Percentiles rank a stretch among this genome's conserved stretches.
Evolutionary conservation across 2,797 vertebrate genomes (phyloP).

Genomic region (Buceros bicornis): DNA sequence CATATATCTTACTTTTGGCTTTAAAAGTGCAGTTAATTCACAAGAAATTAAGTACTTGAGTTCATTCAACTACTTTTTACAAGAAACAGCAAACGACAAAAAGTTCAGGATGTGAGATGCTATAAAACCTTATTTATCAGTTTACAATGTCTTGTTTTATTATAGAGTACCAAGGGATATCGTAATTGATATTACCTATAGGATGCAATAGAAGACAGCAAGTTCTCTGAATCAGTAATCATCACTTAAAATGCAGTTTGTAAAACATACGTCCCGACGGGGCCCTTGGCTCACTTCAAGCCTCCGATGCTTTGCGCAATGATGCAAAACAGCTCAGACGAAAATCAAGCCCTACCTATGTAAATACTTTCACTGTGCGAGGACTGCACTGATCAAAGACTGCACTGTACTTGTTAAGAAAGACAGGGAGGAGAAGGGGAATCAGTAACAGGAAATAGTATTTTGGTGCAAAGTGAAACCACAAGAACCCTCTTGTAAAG

Average conservation of each 20-base stretch:
- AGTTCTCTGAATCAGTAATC: not conserved
- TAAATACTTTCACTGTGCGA: not conserved
- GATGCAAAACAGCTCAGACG: not conserved
- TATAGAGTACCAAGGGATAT: not conserved
- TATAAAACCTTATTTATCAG: not conserved
- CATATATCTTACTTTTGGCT: not conserved
- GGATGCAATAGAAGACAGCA: not conserved
- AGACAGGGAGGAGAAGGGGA: not conserved
- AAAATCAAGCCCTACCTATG: not conserved
- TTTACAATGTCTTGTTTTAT: not conserved
- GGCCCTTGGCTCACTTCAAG: not conserved
- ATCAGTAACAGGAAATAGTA: not conserved
- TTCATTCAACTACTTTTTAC: not conserved
- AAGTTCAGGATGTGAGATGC: not conserved
- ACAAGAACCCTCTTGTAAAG: not conserved
- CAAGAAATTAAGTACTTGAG: not conserved
- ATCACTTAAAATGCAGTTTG: not conserved
- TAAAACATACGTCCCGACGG: not conserved
- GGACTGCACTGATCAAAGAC: not conserved
- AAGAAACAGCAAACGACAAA: not conserved
- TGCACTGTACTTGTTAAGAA: not conserved
- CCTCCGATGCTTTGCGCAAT: not conserved
- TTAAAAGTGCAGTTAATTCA: not conserved
- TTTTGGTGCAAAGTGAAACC: not conserved
- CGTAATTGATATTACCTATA: not conserved